A percentile compares a stretch with the other conserved stretches of the same genome.
phyloP scores from a whole-genome alignment of 2,113 vertebrate species.

The Thomomys bottae region DNA sequence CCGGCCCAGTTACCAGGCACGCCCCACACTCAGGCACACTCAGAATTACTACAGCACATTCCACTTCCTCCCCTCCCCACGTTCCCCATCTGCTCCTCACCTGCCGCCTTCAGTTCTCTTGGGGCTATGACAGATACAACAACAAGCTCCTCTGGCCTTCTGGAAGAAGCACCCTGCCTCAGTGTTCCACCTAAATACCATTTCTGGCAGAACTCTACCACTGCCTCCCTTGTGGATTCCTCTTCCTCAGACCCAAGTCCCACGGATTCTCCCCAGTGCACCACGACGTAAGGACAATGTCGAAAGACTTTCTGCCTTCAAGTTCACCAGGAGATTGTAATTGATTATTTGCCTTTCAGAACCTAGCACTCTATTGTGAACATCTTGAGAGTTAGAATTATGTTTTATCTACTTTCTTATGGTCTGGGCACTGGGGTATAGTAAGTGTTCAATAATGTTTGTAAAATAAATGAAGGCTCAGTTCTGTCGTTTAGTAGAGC shows the following conservation, averaged over 20 bases:
- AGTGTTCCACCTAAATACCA: neutral
- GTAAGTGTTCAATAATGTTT: conserved; percentile 74
- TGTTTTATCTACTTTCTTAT: conserved; percentile 16
- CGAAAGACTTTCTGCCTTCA: neutral
- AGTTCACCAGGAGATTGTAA: neutral
- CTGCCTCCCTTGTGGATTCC: neutral
- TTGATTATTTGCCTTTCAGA: conserved; percentile 49
- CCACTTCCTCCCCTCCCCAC: neutral
- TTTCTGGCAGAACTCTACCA: neutral
- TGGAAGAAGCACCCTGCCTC: neutral
- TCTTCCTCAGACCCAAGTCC: neutral
- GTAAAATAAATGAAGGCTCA: conserved; percentile 69
- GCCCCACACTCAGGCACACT: too few relatives aligned
- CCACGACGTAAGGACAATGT: neutral
- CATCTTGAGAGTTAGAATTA: conserved; percentile 37
- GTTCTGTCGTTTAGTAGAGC: conserved; percentile 32
- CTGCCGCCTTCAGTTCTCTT: neutral
- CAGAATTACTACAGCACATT: neutral
- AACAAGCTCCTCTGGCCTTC: neutral
- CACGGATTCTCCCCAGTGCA: neutral
- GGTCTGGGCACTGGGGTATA: conserved; percentile 52
- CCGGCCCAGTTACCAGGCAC: neutral
- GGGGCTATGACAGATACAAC: neutral
- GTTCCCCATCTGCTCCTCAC: too few relatives aligned
- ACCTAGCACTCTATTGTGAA: neutral